Percentiles rank a stretch among this genome's conserved stretches.
These are phyloP conservation scores for Tetragonula clypearis DNA, from an alignment of 1,140 invertebrate genomes.

Conservation along the genomic window DNA sequence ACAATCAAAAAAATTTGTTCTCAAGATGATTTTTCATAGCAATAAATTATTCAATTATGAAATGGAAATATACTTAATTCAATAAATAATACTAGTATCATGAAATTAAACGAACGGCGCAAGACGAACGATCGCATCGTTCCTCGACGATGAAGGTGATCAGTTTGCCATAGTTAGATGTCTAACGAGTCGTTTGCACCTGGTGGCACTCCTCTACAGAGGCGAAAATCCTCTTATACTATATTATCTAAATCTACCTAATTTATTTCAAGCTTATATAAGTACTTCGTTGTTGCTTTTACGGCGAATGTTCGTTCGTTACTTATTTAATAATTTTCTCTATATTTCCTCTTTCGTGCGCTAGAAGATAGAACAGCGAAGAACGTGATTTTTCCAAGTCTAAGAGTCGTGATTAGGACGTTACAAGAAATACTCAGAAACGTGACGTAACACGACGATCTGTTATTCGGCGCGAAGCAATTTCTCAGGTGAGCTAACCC, in stretches of 20 bases:
- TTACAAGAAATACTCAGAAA: background rate
- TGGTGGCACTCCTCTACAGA: no score
- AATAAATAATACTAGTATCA: no score
- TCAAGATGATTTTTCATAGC: no score
- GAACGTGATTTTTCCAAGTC: no score
- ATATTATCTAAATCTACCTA: background rate
- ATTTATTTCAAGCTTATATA: background rate
- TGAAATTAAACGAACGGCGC: background rate
- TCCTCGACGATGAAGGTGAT: constrained; percentile 13
- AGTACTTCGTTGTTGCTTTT: background rate
- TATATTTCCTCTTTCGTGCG: no score
- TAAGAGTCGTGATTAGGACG: no score
- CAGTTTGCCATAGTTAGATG: background rate
- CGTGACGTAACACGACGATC: constrained; percentile 5
- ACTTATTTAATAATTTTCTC: background rate
- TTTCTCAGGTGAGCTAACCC: constrained; percentile 15
- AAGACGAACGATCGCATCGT: background rate
- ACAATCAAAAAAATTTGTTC: no score
- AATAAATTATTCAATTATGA: no score
- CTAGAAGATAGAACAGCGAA: no score
- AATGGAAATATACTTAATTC: no score
- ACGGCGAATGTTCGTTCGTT: background rate
- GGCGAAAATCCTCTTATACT: background rate
- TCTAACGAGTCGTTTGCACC: background rate
- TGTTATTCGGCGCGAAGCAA: background rate